These are phyloP conservation scores for Patella pellucida DNA, from an alignment of 2,888 invertebrate species.

Conservation along the genomic window DNA sequence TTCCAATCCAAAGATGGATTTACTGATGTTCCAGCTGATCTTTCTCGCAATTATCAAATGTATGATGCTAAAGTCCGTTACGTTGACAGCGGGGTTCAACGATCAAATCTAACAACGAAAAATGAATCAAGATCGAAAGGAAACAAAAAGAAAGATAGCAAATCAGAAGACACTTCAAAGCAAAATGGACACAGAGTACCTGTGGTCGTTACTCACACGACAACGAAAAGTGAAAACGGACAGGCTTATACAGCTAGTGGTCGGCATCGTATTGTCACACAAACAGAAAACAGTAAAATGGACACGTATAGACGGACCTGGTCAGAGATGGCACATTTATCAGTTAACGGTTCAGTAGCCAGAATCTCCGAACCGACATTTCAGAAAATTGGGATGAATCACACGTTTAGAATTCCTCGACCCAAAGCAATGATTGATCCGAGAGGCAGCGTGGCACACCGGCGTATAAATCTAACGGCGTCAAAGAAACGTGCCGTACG, in stretches of 20 bases:
- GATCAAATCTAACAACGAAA: not conserved
- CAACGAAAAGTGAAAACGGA: not conserved
- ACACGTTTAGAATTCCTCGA: not conserved
- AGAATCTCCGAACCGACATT: not conserved
- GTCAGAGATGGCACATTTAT: not conserved
- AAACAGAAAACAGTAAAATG: not conserved
- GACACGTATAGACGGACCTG: not conserved
- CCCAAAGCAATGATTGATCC: not conserved
- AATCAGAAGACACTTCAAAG: not conserved
- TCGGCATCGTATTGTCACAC: not conserved
- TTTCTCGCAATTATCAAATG: not conserved
- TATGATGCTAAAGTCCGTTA: not conserved
- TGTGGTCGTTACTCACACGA: not conserved
- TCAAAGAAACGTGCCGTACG: not conserved
- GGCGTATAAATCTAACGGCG: not conserved
- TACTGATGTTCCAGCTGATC: not conserved
- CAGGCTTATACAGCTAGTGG: not conserved
- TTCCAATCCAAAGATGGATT: not conserved
- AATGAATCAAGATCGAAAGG: not conserved
- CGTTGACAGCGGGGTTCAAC: not conserved
- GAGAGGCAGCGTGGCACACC: not conserved
- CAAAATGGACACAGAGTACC: not conserved
- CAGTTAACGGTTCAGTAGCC: not conserved
- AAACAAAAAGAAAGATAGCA: not conserved
- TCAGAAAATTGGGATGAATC: slow-evolving; percentile 1